phyloP scores from a whole-genome alignment of 2,113 vertebrate species.

The Chiloscyllium plagiosum region DNA sequence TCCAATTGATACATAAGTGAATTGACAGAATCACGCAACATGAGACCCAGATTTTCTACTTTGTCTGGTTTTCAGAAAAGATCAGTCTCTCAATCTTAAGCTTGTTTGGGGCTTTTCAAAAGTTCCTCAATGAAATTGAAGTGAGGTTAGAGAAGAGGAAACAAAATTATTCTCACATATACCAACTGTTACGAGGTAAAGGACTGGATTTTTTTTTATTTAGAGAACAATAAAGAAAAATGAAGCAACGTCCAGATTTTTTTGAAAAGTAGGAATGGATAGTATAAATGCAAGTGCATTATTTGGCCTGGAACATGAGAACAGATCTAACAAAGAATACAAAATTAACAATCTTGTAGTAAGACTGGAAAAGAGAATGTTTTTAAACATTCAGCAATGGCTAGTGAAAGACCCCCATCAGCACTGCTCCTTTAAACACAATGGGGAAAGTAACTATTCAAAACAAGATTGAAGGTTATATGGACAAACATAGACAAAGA shows the following conservation, averaged over 20 bases:
- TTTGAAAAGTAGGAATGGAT: neutral
- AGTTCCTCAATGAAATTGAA: neutral
- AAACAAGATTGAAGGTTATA: neutral
- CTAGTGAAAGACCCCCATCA: neutral
- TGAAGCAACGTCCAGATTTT: neutral
- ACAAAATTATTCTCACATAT: neutral
- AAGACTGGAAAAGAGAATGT: neutral
- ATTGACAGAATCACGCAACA: neutral
- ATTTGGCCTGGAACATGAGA: neutral
- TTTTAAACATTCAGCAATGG: neutral
- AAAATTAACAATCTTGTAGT: neutral
- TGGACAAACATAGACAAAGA: neutral
- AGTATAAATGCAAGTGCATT: neutral
- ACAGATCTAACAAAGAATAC: neutral
- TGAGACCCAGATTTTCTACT: neutral
- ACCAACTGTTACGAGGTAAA: neutral
- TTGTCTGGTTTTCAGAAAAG: neutral
- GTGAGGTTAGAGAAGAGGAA: neutral
- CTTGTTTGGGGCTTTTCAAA: neutral
- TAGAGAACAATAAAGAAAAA: neutral
- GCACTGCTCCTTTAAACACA: neutral
- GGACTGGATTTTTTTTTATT: neutral
- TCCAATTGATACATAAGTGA: neutral
- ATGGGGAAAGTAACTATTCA: neutral
- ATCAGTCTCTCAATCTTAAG: neutral